These are phyloP conservation scores for Chiridota heheva DNA, from an alignment of 35 echinoderm and acorn worm genomes.

Conservation along the genomic window DNA sequence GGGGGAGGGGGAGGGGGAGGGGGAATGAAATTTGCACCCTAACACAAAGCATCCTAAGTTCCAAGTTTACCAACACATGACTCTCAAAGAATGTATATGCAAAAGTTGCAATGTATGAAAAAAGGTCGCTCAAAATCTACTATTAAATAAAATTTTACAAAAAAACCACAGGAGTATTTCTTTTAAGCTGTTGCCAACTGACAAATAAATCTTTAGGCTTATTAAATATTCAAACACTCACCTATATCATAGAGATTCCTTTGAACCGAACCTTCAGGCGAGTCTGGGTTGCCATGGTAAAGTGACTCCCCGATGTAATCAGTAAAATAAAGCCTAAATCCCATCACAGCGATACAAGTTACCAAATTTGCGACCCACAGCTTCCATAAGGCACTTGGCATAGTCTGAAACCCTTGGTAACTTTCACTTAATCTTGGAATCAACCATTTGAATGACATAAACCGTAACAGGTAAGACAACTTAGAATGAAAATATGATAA, in stretches of 20 bases:
- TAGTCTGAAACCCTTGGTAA: constrained; percentile 54
- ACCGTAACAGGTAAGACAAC: no score
- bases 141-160: no score
- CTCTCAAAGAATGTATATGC: no score
- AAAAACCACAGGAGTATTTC: no score
- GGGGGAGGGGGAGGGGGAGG: not conserved
- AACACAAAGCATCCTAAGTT: not conserved
- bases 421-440: no score
- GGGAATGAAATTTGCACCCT: not conserved
- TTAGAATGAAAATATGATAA: no score
- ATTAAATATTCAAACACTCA: no score
- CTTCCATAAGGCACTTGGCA: constrained; percentile 61
- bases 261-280: constrained; percentile 15
- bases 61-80: not conserved
- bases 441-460: no score
- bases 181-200: no score
- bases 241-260: constrained; percentile 77
- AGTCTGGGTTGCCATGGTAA: constrained; percentile 83
- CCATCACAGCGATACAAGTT: constrained; percentile 82
- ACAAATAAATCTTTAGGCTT: no score
- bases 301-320: constrained; percentile 87
- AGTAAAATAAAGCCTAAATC: constrained; percentile 87
- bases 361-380: constrained; percentile 76
- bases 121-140: no score
- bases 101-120: no score